Base-by-base conservation (phyloP, 2,113 vertebrate genomes). In the Pterophyllum scalare region DNA sequence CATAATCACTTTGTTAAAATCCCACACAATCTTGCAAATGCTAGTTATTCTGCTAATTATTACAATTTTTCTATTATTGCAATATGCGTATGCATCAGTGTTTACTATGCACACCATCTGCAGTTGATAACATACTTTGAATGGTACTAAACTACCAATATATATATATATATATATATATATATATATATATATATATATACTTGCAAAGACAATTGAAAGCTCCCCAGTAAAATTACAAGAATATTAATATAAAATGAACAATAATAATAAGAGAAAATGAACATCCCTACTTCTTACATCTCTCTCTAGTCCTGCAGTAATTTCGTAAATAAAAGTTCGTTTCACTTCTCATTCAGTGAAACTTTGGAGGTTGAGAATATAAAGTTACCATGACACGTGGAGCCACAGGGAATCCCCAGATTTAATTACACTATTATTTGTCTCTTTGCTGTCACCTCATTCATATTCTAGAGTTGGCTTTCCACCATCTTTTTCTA, bases 1-100 rank as follows among this genome's bases (percentile, higher is more conserved):
- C 52, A 19, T 59, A 61, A 85, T 77, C 79, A 85, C 43, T 76
- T 6, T 24, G 13, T 57, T 54, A 0, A 79, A 91, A 81, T 77
- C 76, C 54, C 64, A 58, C 12, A 24, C 9, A 49, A 35, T 20
- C 58, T 11, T 62, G 19, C 60, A 58, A 65, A 67, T 28, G 31
- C 17, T 75, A 76, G 52, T 81, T 58, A 61, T 22, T n/a, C 20
- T 33, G 59, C 40, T 61, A 54, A 85, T 88, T 59, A 75, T 75
- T 74, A 58, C 58, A 11, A 60, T 22, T 26, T 79, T 56, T 31
- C 20, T 8, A 24, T 77, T 26, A 85, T 59, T 85, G 81, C 19
- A 46, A 80, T 35, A 14, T 7, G 52, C 52, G 31, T 20, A 52
- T 72, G 13, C 43, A 70, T 31, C 6, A 1, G 10, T 54, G 13